phyloP scores from a whole-genome alignment of 1,140 invertebrate species.

The Formica exsecta region DNA sequence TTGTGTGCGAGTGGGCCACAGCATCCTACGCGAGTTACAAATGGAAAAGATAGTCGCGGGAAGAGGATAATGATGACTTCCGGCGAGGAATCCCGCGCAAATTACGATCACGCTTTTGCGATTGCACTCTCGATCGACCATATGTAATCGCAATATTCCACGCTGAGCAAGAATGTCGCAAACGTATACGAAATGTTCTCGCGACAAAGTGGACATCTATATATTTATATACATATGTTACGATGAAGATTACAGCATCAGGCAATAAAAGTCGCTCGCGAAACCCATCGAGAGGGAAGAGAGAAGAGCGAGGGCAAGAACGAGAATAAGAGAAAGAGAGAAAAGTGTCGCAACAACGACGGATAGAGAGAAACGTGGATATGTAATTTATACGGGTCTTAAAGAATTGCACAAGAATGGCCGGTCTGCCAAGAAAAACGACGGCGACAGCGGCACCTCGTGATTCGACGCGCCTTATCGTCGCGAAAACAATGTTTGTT shows the following conservation, averaged over 20 bases:
- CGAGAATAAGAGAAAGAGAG: not conserved
- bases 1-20: not conserved
- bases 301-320: constrained; percentile 14
- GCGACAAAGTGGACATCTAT: constrained; percentile 60
- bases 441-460: constrained; percentile 68
- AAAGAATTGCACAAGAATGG: constrained; percentile 80
- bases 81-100: constrained; percentile 39
- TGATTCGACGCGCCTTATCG: constrained; percentile 82
- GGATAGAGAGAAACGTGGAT: constrained; percentile 11
- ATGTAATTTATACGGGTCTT: constrained; percentile 78
- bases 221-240: not conserved
- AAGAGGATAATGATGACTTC: constrained; percentile 47
- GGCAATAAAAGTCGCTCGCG: constrained; percentile 72
- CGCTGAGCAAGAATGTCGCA: constrained; percentile 57
- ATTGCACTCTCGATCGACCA: constrained; percentile 56
- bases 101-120: constrained; percentile 49
- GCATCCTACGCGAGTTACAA: not conserved
- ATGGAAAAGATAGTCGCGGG: constrained; percentile 30
- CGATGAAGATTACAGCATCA: constrained; percentile 61
- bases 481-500: constrained; percentile 71
- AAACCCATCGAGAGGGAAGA: constrained; percentile 48
- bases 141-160: constrained; percentile 48
- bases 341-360: constrained; percentile 63
- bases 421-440: constrained; percentile 61
- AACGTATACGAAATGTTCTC: constrained; percentile 53